Percentiles rank a stretch among this genome's conserved stretches.
phyloP scores from a whole-genome alignment of 2,113 vertebrate genomes.

The Arvicanthis niloticus region DNA sequence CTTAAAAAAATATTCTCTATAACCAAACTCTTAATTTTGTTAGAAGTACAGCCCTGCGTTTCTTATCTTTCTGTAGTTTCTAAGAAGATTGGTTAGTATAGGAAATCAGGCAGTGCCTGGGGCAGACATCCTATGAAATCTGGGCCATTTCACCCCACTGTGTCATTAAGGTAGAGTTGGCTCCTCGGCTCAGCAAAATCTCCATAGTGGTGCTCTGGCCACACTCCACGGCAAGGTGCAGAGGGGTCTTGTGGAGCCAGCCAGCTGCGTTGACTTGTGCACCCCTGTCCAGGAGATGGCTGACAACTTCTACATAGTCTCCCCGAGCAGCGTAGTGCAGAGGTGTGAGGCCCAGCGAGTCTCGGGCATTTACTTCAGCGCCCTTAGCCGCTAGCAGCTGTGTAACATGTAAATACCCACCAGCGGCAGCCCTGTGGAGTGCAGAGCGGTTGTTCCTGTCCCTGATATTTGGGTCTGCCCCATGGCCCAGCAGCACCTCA shows the following conservation, averaged over 20 bases:
- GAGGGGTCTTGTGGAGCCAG: conserved; percentile 74
- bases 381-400: conserved; percentile 68
- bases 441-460: conserved; percentile 75
- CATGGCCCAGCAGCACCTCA: conserved; percentile 67
- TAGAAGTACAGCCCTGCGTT: not conserved
- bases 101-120: not conserved
- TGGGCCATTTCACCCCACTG: conserved; percentile 63
- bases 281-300: conserved; percentile 77
- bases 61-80: not conserved
- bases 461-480: conserved; percentile 60
- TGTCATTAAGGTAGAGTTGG: not conserved
- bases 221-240: conserved; percentile 75
- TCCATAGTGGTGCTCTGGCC: not conserved
- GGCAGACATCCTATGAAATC: not conserved
- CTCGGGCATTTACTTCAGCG: conserved; percentile 36
- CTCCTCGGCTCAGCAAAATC: conserved; percentile 73
- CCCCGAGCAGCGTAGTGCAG: conserved; percentile 76
- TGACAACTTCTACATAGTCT: conserved; percentile 45
- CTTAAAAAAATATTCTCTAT: not conserved
- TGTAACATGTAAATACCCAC: conserved; percentile 57
- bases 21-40: not conserved
- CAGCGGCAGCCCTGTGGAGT: conserved; percentile 76
- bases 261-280: conserved; percentile 54
- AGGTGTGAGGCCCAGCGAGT: conserved; percentile 77
- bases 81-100: not conserved